phyloP scores from a whole-genome alignment of 2,888 invertebrate genomes.

The Calephelis perditalis region DNA sequence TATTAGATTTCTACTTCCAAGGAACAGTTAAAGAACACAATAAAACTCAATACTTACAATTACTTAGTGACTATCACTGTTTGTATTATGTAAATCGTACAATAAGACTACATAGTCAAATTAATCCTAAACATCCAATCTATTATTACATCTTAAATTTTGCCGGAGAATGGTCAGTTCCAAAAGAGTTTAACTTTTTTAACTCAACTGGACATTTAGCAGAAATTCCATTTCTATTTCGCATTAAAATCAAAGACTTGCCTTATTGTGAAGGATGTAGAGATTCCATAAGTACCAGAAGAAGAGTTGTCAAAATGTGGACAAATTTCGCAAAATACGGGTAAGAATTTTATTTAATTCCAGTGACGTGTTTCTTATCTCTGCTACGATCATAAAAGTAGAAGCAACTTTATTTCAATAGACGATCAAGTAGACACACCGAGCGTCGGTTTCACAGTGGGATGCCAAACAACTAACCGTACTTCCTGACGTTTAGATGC shows the following conservation, averaged over 20 bases:
- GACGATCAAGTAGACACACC: too few species aligned
- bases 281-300: constrained; percentile 53
- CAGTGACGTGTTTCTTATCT: too few species aligned
- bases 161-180: constrained; percentile 56
- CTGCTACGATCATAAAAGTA: too few species aligned
- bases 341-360: too few species aligned
- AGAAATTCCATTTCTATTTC: constrained; percentile 61
- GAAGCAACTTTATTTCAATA: too few species aligned
- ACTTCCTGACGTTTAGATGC: too few species aligned
- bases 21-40: constrained; percentile 53
- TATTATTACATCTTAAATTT: constrained; percentile 43
- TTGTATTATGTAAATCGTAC: constrained; percentile 61
- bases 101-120: constrained; percentile 51
- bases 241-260: constrained; percentile 39
- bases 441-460: too few species aligned
- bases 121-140: constrained; percentile 40
- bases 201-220: constrained; percentile 57
- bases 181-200: constrained; percentile 42
- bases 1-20: constrained; percentile 58
- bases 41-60: constrained; percentile 55
- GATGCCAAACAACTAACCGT: too few species aligned
- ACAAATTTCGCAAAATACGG: too few species aligned
- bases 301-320: constrained; percentile 37
- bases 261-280: constrained; percentile 49
- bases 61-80: constrained; percentile 62